Conservation (phyloP, 2,797 vertebrate species). For the Nannoperca australis region DNA sequence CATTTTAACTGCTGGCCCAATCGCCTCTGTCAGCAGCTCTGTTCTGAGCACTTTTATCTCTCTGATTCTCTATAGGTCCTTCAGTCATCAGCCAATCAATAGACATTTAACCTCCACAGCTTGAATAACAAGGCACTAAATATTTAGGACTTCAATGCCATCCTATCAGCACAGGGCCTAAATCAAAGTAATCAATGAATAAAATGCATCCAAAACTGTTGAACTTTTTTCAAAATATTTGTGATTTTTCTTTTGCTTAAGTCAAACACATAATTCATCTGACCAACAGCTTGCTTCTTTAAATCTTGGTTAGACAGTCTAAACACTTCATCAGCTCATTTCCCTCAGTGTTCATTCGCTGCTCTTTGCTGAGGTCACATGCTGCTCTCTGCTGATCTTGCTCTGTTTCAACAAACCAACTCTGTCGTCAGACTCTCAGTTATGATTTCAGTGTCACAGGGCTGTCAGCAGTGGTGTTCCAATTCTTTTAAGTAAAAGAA, state of each 20-base stretch:
- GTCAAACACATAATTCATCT: background rate
- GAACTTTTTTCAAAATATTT: background rate
- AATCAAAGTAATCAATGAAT: background rate
- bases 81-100: slow-evolving; percentile 68
- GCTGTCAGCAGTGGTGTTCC: background rate
- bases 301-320: background rate
- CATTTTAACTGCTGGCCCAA: slow-evolving; percentile 76
- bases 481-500: no score
- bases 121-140: slow-evolving; percentile 57
- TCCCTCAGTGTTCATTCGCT: background rate
- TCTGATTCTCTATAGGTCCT: slow-evolving; percentile 54
- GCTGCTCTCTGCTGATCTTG: slow-evolving; percentile 8
- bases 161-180: background rate
- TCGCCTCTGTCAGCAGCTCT: slow-evolving; percentile 80
- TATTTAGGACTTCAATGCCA: slow-evolving; percentile 29
- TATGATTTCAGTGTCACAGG: slow-evolving; percentile 20
- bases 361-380: slow-evolving; percentile 4
- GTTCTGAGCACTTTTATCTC: slow-evolving; percentile 77
- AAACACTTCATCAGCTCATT: background rate
- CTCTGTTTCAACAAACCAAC: slow-evolving; percentile 13
- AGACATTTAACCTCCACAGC: slow-evolving; percentile 66
- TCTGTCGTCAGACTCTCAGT: background rate
- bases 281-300: background rate
- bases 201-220: background rate
- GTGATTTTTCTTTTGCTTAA: background rate